Base-by-base conservation (phyloP, 92 coral and sea anemone species). In the Virgularia gustaviana region DNA sequence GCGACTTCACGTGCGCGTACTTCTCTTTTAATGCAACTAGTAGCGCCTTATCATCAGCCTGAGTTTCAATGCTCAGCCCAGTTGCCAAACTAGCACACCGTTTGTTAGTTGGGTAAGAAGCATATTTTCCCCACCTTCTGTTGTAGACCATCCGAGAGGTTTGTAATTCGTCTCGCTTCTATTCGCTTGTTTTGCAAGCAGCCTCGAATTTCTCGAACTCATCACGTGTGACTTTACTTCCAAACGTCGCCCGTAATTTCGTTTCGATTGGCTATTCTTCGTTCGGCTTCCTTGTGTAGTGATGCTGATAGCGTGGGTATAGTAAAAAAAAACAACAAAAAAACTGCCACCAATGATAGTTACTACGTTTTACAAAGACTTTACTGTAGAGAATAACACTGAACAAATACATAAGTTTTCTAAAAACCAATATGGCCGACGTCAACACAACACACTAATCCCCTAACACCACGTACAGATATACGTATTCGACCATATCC, bases 1-100 rank as follows among this genome's bases (percentile, higher is more conserved):
- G 63, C 4, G 63, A 57, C 28, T 57, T 57, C 28, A 57, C 63
- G 35, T 57, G 24, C 12, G 63, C 63, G 30, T 57, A 57, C 36
- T 57, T 57, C 15, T 57, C 3, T 43, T 1, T 1, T 22, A 53
- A 13, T 13, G 20, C 63, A 7, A 24, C 30, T 20, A 57, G 36
- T 19, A 57, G 36, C 63, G 24, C 35, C 11, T 20, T 19, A 28
- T 57, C 63, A 57, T 27, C 36, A 5, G 63, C 63, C 30, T 57
- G 63, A 1, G 30, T 28, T 57, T 19, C 63, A n/a, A 13, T 32
- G 4, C 15, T 34, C 30, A 1, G 63, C 24, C 63, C 7, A 57
- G 30, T 57, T 9, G 60, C 60, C 60, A 22, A 0, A 43, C 51
- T 13, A 43, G 51, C 13, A 43, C 51, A 43, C 51, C 20, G 51